phyloP scores from a whole-genome alignment of 2,888 invertebrate genomes.

The Zaprionus bogoriensis region DNA sequence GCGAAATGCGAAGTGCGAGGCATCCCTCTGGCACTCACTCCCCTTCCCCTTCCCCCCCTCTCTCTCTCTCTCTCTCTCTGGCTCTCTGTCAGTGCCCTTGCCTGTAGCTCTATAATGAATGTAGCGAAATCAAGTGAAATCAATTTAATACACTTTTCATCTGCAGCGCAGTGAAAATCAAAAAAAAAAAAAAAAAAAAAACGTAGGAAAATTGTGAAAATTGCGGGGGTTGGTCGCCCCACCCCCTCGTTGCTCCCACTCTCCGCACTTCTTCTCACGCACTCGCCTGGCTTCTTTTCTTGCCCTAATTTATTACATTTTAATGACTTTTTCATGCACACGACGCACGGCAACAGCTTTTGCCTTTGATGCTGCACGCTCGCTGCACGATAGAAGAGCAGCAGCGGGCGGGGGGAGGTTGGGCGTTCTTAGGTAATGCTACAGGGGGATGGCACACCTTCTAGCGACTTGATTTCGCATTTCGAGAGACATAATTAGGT shows the following conservation, averaged over 20 bases:
- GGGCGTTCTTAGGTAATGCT: background rate
- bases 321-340: conserved; percentile 73
- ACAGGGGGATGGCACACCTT: background rate
- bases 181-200: conserved; percentile 3
- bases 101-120: conserved; percentile 47
- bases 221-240: conserved; percentile 9
- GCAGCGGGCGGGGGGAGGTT: background rate
- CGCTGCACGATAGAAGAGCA: too few relatives aligned
- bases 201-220: conserved; percentile 36
- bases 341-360: conserved; percentile 29
- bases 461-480: conserved; percentile 11
- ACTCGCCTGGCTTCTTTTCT: conserved; percentile 26
- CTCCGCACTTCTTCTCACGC: background rate
- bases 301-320: conserved; percentile 73
- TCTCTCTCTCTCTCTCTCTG: background rate
- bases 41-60: conserved; percentile 4
- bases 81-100: background rate
- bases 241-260: background rate
- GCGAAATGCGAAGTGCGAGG: conserved; percentile 69
- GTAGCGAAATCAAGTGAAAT: conserved; percentile 71
- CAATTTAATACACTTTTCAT: conserved; percentile 75
- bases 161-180: too few relatives aligned
- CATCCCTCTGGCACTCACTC: conserved; percentile 34
- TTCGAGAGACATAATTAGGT: conserved; percentile 51
- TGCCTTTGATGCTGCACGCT: conserved; percentile 49